Evolutionary conservation across 2,888 invertebrate species (phyloP).

Genomic region (Coremacera marginata): DNA sequence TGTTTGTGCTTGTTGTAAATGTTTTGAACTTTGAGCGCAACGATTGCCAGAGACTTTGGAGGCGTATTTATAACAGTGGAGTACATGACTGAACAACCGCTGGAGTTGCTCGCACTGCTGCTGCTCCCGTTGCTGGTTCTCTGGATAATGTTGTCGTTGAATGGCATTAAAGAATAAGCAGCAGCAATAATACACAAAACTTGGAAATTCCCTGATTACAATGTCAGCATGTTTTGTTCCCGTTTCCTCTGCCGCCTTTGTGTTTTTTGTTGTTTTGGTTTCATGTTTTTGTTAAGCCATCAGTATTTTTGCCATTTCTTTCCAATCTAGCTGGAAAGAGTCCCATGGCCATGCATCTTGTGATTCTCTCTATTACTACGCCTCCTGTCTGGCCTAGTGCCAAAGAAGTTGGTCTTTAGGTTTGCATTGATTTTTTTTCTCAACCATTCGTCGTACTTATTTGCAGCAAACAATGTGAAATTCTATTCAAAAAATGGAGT

Average conservation of each 20-base stretch:
- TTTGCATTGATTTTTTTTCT: slow-evolving; percentile 45
- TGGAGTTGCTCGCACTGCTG: neutral
- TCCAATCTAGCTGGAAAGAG: neutral
- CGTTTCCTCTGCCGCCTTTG: neutral
- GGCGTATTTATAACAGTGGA: slow-evolving; percentile 33
- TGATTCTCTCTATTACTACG: neutral
- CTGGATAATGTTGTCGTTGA: neutral
- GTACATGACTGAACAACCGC: neutral
- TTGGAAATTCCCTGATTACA: slow-evolving; percentile 38
- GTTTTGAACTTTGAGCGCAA: slow-evolving; percentile 27
- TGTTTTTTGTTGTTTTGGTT: neutral
- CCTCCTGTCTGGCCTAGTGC: slow-evolving; percentile 51
- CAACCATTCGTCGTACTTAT: neutral
- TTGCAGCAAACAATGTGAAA: slow-evolving; percentile 19
- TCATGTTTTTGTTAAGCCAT: neutral
- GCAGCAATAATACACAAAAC: slow-evolving; percentile 17
- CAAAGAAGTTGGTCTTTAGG: slow-evolving; percentile 62
- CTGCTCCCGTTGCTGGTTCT: slow-evolving; percentile 16
- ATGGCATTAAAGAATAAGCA: neutral
- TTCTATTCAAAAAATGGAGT: slow-evolving; percentile 44
- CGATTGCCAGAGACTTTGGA: slow-evolving; percentile 15
- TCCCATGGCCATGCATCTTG: neutral
- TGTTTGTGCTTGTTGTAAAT: slow-evolving; percentile 36
- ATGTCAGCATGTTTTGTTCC: slow-evolving; percentile 35
- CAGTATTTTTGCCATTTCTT: neutral